Evolutionary conservation across 2,113 vertebrate species (phyloP).

Genomic region (Xiphias gladius): DNA sequence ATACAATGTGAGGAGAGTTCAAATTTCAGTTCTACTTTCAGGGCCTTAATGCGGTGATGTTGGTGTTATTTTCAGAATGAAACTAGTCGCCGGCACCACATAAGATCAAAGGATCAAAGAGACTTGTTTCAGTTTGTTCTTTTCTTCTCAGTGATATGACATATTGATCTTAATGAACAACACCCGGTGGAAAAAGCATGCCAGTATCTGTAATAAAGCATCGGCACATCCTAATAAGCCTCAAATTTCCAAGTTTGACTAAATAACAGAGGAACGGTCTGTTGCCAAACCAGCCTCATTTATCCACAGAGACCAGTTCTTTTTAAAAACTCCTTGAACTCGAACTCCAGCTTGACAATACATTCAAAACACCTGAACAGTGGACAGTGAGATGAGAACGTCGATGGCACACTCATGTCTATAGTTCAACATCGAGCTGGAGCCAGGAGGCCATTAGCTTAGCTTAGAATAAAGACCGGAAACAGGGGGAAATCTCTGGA

Average conservation of each 20-base stretch:
- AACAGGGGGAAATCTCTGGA: not conserved
- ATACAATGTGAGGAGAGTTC: not conserved
- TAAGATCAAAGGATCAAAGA: not conserved
- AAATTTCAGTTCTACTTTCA: conserved; percentile 1
- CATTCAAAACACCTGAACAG: conserved; percentile 24
- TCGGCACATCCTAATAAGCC: not conserved
- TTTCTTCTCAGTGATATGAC: not conserved
- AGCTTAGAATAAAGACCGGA: not conserved
- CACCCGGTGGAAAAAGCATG: not conserved
- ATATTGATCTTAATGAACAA: not conserved
- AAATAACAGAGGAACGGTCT: conserved; percentile 22
- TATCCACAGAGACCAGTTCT: conserved; percentile 35
- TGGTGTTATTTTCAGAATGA: not conserved
- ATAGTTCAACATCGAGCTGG: not conserved
- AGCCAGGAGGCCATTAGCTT: not conserved
- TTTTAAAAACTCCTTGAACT: conserved; percentile 35
- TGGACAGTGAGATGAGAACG: not conserved
- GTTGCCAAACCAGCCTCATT: conserved; percentile 24
- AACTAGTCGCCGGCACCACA: not conserved
- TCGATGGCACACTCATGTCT: not conserved
- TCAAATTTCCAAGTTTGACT: conserved; percentile 8
- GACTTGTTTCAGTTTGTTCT: conserved; percentile 4
- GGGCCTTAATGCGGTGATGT: not conserved
- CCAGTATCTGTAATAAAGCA: conserved; percentile 5
- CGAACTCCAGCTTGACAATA: conserved; percentile 18